These are phyloP conservation scores for Melieria picta DNA, from an alignment of 2,888 invertebrate genomes.

Conservation along the genomic window DNA sequence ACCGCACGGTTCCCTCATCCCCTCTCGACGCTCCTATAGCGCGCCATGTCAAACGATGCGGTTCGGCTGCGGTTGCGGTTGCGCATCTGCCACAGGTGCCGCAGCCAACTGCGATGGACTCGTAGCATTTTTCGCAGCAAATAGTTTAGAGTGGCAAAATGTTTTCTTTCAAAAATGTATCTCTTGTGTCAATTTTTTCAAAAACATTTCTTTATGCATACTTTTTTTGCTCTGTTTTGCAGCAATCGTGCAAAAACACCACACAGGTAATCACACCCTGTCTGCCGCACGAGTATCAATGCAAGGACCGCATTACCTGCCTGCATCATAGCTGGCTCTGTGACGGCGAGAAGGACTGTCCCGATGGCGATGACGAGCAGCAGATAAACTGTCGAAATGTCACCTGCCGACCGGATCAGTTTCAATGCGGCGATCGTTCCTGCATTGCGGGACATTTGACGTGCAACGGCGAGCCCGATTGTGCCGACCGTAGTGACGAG, in stretches of 20 bases:
- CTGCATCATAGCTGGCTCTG: conserved; percentile 85
- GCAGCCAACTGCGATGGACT: no score
- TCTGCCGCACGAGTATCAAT: conserved; percentile 78
- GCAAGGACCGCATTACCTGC: conserved; percentile 82
- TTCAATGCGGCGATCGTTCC: conserved; percentile 82
- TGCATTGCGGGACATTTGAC: conserved; percentile 84
- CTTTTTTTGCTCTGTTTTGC: conserved; percentile 1
- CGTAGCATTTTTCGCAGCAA: no score
- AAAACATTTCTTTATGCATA: no score
- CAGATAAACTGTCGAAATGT: conserved; percentile 73
- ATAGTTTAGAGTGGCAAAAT: no score
- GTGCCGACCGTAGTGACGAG: conserved; percentile 88
- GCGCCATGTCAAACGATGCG: no score
- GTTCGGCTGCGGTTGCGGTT: no score
- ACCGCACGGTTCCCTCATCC: no score
- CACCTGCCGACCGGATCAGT: conserved; percentile 87
- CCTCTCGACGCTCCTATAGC: no score
- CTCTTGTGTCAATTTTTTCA: not conserved
- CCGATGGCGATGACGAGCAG: conserved; percentile 83
- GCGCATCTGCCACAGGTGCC: no score
- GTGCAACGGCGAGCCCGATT: conserved; percentile 85
- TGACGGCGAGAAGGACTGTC: conserved; percentile 85
- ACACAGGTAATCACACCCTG: conserved; percentile 72
- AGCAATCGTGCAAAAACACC: conserved; percentile 72
- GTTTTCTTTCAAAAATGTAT: not conserved